phyloP scores from a whole-genome alignment of 2,113 vertebrate genomes.

The Calidris pugnax region DNA sequence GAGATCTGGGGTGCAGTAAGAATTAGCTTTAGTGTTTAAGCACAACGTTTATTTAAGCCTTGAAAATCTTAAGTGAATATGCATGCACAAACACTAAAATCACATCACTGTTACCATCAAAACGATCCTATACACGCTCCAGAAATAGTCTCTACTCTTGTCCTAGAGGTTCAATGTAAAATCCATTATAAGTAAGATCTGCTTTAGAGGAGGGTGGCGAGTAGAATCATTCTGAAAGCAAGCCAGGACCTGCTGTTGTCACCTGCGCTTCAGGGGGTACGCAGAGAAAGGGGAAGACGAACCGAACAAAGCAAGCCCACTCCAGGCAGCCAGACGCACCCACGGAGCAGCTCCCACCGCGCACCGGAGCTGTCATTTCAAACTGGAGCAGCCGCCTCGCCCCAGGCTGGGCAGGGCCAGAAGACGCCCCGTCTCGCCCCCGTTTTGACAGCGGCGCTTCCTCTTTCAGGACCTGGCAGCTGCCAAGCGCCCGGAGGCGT shows the following conservation, averaged over 20 bases:
- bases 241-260: not conserved
- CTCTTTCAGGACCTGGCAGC: not conserved
- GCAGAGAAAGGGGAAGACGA: not conserved
- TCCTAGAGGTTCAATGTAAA: not conserved
- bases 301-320: not conserved
- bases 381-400: not conserved
- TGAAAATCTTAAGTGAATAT: not conserved
- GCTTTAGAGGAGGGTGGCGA: fast-evolving
- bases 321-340: not conserved
- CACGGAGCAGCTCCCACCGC: not conserved
- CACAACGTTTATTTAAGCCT: not conserved
- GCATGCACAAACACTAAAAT: not conserved
- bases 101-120: not conserved
- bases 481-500: not conserved
- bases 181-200: not conserved
- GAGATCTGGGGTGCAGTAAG: not conserved
- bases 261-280: not conserved
- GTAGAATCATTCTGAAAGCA: not conserved
- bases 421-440: not conserved
- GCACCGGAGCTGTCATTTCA: not conserved
- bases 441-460: not conserved
- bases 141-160: not conserved
- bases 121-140: not conserved
- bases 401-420: not conserved
- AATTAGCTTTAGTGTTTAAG: not conserved